phyloP scores from a whole-genome alignment of 2,797 vertebrate genomes.

The Trachurus trachurus region DNA sequence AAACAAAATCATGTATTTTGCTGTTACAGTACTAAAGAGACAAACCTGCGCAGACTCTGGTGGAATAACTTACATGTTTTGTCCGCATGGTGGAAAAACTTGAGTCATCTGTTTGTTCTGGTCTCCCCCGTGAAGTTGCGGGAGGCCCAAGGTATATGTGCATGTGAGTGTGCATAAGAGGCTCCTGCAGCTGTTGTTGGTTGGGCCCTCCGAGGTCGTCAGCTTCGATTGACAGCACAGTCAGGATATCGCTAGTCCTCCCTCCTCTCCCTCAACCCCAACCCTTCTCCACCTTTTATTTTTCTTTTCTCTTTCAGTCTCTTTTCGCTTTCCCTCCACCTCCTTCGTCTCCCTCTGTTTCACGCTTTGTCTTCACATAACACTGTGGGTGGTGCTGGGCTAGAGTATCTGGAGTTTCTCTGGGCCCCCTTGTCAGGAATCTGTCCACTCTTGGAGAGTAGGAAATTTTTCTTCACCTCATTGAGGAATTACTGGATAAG shows the following conservation, averaged over 20 bases:
- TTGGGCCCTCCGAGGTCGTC: conserved; percentile 61
- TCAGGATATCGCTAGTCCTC: conserved; percentile 58
- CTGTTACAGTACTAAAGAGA: not conserved
- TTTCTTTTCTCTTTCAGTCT: conserved; percentile 51
- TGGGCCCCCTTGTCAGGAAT: conserved; percentile 68
- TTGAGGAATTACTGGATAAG: conserved; percentile 28
- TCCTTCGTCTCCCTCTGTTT: conserved; percentile 79
- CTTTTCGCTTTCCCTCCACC: conserved; percentile 67
- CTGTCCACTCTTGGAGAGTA: conserved; percentile 52
- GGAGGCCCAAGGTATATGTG: conserved; percentile 37
- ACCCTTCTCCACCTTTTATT: conserved; percentile 57
- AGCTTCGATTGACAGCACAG: conserved; percentile 79
- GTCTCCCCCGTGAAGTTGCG: conserved; percentile 46
- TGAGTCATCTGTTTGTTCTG: conserved; percentile 57
- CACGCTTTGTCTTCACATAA: conserved; percentile 78
- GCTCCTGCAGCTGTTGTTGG: conserved; percentile 79
- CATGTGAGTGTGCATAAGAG: conserved; percentile 46
- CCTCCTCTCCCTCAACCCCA: conserved; percentile 60
- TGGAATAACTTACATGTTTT: conserved; percentile 28
- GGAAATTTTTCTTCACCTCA: conserved; percentile 56
- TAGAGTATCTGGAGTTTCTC: conserved; percentile 74
- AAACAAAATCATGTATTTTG: not conserved
- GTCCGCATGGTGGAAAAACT: conserved; percentile 52
- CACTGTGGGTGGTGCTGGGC: conserved; percentile 78
- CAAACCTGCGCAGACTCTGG: not conserved